Percentiles rank a stretch among this genome's conserved stretches.
These are phyloP conservation scores for Corapipo altera DNA, from an alignment of 2,113 vertebrate species.

Conservation along the genomic window DNA sequence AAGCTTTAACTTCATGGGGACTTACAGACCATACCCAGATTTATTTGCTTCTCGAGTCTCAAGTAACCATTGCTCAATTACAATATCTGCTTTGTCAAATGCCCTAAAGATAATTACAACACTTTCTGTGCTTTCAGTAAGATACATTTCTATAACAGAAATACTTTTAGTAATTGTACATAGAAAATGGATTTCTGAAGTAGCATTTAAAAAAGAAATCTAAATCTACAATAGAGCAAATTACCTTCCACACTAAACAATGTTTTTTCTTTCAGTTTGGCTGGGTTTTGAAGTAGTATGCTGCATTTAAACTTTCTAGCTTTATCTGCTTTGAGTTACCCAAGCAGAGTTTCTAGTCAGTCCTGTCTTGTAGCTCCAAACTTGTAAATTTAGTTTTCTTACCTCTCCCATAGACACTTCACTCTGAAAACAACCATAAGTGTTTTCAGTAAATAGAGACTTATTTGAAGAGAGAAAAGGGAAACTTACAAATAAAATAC, in stretches of 20 bases:
- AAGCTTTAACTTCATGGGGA: neutral
- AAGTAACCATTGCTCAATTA: neutral
- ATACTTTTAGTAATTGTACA: neutral
- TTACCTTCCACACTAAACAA: neutral
- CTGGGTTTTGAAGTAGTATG: neutral
- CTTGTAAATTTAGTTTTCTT: neutral
- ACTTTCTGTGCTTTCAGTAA: neutral
- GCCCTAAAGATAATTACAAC: neutral
- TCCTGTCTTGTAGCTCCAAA: neutral
- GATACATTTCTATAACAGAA: neutral
- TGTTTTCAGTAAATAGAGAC: neutral
- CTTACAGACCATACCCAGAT: accelerated
- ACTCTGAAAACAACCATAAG: neutral
- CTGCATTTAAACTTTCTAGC: neutral
- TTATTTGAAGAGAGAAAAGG: neutral
- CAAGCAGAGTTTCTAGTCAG: neutral
- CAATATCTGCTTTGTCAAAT: neutral
- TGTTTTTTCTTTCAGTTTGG: neutral
- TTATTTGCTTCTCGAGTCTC: neutral
- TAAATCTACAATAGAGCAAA: neutral
- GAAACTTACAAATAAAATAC: neutral
- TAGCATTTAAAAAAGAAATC: neutral
- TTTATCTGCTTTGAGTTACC: neutral
- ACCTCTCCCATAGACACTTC: neutral
- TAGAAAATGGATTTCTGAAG: neutral